Percentiles rank a stretch among this genome's conserved stretches.
Conservation (phyloP, 2,888 invertebrate genomes). For the Microdon myrmicae region DNA sequence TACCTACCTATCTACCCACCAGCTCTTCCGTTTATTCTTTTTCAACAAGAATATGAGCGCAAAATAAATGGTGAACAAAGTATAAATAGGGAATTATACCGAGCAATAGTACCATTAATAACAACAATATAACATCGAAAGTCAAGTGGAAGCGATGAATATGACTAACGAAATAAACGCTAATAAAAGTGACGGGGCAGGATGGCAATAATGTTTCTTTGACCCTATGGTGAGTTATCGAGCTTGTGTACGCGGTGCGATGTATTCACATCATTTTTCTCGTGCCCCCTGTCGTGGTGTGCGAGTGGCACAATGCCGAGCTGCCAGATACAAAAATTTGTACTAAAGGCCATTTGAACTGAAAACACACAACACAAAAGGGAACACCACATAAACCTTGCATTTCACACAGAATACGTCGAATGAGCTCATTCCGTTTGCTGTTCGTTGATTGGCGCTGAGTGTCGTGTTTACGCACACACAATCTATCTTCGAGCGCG, state of each 20-base stretch:
- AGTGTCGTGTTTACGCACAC: too few species aligned
- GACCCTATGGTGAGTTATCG: slow-evolving; percentile 50
- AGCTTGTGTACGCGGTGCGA: slow-evolving; percentile 8
- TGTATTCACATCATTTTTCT: too few species aligned
- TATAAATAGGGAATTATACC: slow-evolving; percentile 45
- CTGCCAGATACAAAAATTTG: slow-evolving; percentile 11
- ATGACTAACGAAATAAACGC: slow-evolving; percentile 27
- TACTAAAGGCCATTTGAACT: slow-evolving; percentile 19
- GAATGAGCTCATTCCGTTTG: slow-evolving; percentile 34
- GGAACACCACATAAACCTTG: slow-evolving; percentile 14
- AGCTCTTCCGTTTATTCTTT: too few species aligned
- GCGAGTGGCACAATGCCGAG: too few species aligned
- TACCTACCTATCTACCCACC: not conserved
- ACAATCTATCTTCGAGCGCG: too few species aligned
- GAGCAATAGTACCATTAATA: slow-evolving; percentile 33
- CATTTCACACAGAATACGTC: slow-evolving; percentile 18
- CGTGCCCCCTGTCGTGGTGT: too few species aligned
- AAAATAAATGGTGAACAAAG: slow-evolving; percentile 44
- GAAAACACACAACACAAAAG: slow-evolving; percentile 6
- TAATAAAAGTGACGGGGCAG: slow-evolving; percentile 41
- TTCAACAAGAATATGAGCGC: slow-evolving; percentile 7
- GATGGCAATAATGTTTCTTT: slow-evolving; percentile 45
- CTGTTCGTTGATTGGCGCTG: slow-evolving; percentile 7
- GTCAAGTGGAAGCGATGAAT: slow-evolving; percentile 26
- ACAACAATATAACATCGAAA: slow-evolving; percentile 31